phyloP scores from a whole-genome alignment of 2,888 invertebrate species.

The Stenodema calcarata region DNA sequence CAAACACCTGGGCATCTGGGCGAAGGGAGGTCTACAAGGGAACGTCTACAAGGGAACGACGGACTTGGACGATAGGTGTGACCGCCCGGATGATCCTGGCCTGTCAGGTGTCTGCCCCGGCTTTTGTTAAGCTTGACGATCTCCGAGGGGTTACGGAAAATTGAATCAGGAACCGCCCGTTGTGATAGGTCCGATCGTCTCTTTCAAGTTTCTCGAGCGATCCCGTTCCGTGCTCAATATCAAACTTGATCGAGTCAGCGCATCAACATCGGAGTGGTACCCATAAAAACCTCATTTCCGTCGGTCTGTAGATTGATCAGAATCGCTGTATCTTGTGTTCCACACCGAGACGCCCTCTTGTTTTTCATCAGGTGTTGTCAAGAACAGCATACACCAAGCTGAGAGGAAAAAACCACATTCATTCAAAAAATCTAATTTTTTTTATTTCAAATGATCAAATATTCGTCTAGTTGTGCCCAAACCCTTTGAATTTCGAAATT shows the following conservation, averaged over 20 bases:
- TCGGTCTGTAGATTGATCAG: no score
- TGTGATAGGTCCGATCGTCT: neutral
- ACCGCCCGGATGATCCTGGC: neutral
- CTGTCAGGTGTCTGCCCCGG: neutral
- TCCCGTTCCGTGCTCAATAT: neutral
- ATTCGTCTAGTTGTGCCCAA: no score
- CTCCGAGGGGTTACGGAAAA: neutral
- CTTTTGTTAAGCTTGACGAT: neutral
- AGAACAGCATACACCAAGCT: no score
- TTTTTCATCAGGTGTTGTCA: no score
- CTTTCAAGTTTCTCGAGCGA: neutral
- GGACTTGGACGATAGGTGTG: neutral
- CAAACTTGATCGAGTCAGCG: neutral
- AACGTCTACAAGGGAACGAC: neutral
- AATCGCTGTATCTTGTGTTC: no score
- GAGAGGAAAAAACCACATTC: no score
- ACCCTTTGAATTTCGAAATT: no score
- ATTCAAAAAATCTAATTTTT: no score
- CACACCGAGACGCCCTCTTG: no score
- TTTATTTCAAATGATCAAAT: no score
- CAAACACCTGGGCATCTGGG: constrained; percentile 12
- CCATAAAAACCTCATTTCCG: no score
- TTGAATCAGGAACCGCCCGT: neutral
- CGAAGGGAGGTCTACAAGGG: neutral
- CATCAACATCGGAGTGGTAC: no score